Evolutionary conservation across 2,888 invertebrate genomes (phyloP).

Genomic region (Rhagonycha fulva): DNA sequence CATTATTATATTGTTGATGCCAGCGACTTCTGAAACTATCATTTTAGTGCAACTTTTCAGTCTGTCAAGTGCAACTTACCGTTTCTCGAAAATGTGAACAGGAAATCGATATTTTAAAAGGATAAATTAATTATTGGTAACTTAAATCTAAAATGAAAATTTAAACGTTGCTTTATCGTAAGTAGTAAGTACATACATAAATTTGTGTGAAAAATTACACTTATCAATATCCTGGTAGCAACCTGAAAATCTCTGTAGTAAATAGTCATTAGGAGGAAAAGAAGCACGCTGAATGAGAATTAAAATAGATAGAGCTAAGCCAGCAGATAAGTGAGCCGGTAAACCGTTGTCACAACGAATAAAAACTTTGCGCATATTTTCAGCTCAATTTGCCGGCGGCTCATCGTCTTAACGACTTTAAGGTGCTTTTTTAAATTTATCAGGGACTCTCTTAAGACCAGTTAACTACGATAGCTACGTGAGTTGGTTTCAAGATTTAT

Average conservation of each 20-base stretch:
- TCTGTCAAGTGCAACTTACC: no score
- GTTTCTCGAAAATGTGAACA: no score
- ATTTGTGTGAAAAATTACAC: constrained; percentile 21
- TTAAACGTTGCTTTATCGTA: not conserved
- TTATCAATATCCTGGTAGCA: constrained; percentile 24
- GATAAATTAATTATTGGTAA: not conserved
- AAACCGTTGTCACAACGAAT: constrained; percentile 44
- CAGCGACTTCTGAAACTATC: no score
- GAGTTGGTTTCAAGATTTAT: constrained; percentile 42
- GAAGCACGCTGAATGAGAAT: constrained; percentile 33
- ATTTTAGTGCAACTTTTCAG: no score
- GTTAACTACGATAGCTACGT: constrained; percentile 46
- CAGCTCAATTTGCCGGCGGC: constrained; percentile 53
- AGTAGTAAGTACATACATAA: not conserved
- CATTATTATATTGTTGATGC: no score
- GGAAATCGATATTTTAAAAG: no score
- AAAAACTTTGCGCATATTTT: constrained; percentile 52
- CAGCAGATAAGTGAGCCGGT: constrained; percentile 42
- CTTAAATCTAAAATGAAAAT: not conserved
- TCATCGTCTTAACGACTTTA: constrained; percentile 52
- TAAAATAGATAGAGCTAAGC: constrained; percentile 39
- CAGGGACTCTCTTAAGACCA: constrained; percentile 46
- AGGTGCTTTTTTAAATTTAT: constrained; percentile 54
- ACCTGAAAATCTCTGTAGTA: constrained; percentile 28
- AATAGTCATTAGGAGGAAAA: constrained; percentile 30